Percentiles rank a stretch among this genome's conserved stretches.
Evolutionary conservation across 2,888 invertebrate genomes (phyloP).

Genomic region (Sinohyriopsis cumingii): DNA sequence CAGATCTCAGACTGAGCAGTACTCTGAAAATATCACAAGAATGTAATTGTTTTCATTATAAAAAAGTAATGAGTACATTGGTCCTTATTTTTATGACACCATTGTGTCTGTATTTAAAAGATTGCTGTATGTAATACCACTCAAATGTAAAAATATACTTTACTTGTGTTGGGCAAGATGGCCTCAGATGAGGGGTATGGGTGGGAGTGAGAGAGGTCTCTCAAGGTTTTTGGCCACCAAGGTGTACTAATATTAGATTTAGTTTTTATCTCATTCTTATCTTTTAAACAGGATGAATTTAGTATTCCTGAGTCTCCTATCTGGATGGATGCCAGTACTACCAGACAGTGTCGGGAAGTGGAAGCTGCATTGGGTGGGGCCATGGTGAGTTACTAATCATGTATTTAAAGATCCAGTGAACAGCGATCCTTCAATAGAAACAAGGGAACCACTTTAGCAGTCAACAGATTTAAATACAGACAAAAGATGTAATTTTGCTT

Average conservation of each 20-base stretch:
- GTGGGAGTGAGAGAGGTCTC: not conserved
- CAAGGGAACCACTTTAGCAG: not conserved
- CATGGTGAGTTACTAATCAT: slow-evolving; percentile 74
- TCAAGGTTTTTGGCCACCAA: not conserved
- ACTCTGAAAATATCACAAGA: no score
- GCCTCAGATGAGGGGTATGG: not conserved
- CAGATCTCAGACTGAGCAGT: no score
- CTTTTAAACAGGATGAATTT: slow-evolving; percentile 77
- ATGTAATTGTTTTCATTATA: no score
- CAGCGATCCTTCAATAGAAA: not conserved
- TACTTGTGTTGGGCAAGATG: no score
- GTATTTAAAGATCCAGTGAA: no score
- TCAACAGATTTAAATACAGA: no score
- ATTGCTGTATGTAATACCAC: no score
- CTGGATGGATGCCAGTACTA: slow-evolving; percentile 96
- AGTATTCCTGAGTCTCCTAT: slow-evolving; percentile 87
- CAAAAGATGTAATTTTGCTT: no score
- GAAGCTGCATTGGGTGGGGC: slow-evolving; percentile 88
- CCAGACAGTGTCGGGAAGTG: slow-evolving; percentile 82
- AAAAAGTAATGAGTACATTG: no score
- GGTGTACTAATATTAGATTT: not conserved
- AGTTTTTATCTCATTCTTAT: not conserved
- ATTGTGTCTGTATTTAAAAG: no score
- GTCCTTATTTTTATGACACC: no score
- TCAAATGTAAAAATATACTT: no score